Base-by-base conservation (phyloP, 2,888 invertebrate species). In the Branchellion lobata region DNA sequence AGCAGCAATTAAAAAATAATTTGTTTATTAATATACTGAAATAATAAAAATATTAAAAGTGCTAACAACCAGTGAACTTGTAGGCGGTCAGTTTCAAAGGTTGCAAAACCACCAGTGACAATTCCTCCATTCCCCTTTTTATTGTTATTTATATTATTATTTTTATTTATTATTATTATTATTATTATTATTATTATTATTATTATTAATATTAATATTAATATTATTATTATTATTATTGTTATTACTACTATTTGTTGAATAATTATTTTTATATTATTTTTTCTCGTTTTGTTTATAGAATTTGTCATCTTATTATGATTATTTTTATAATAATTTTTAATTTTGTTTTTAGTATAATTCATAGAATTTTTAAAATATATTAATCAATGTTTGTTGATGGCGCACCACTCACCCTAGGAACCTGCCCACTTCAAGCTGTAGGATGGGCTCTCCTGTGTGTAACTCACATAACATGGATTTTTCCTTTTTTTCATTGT, bases 391-490 rank as follows among this genome's bases (percentile, higher is more conserved):
- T 40, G 14, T 72, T 27, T 21, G 1, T 69, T 31, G 72, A 29
- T 3, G n/a, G 40, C 18, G 11, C n/a, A 33, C 57, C 31, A 84
- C 92, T 91, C 90, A 95, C 94, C 92, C 92, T 76, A 93, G 91
- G 86, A 96, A 93, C 87, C 91, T 91, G 74, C 96, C 97, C 65
- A 91, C 91, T 84, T 92, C 92, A 72, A 95, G 87, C 85, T 95
- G 94, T 80, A 97, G 86, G 80, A 97, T 91, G 1, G 93, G 92
- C 76, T 90, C 89, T 77, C 90, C 89, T 53, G 96, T 88, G 82
- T 92, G 91, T 14, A 90, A 90, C 88, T 97, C 96, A 82, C 96
- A 89, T 80, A 95, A 87, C 78, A 93, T 89, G 83, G 89, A 88
- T 81, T 89, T 18, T 18, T 1, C 14, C 3, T 29, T 21, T 61